Base-by-base conservation (phyloP, 2,888 invertebrate species). In the Chloroclysta siterata region DNA sequence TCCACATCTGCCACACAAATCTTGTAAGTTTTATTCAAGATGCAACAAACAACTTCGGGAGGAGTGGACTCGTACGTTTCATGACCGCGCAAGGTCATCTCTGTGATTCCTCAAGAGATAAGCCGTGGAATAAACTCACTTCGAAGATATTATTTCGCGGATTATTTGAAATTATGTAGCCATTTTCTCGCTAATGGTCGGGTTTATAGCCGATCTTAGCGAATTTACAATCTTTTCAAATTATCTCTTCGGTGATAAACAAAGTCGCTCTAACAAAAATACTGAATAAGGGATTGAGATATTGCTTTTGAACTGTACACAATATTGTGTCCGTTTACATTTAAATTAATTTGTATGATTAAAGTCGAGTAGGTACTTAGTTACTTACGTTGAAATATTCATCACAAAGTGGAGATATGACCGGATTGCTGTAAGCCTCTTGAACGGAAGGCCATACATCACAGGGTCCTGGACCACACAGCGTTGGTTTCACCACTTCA, bases 401-500 rank as follows among this genome's bases (percentile, higher is more conserved):
- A 60, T 92, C 89, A 54, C 89, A 89, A 29, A 86, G 66, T 0
- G 89, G 84, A 2, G 88, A 72, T 7, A 91, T 42, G 2, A 88
- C 73, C 0, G 90, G 89, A 11, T 75, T 82, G 14, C 74, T 76
- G 29, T 90, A 73, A 0, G 88, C 89, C 55, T 86, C 81, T 5
- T 69, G 64, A 1, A 92, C 90, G 0, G 92, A 90, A 0, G 92
- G 91, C 82, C 84, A 87, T 2, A 89, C 58, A 57, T 92, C 85
- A 39, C 82, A 77, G 0, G 93, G 92, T 0, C 93, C 93, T 0
- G 93, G 89, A 0, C 92, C 92, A 70, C 91, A 92, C 4, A 91
- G 71, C 28, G 84, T 66, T 0, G 87, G 87, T 63, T 86, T 84
- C 10, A 66, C 72, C 41, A 87, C 75, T 10, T 78, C 68, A 0